These are phyloP conservation scores for Euura lappo DNA, from an alignment of 1,140 invertebrate genomes.

Conservation along the genomic window DNA sequence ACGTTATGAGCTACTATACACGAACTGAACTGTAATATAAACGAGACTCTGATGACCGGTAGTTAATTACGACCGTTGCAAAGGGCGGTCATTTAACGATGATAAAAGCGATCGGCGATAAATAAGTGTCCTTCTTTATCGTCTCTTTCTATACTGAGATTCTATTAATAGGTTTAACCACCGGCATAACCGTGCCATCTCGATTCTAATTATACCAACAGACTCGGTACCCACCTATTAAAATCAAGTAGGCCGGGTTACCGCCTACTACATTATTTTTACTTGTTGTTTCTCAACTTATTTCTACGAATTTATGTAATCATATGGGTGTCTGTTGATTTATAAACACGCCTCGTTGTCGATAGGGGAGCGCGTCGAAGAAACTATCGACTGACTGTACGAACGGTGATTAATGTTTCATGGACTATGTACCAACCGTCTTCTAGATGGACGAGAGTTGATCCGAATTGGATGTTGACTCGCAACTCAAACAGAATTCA, in stretches of 20 bases:
- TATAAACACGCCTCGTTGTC: neutral
- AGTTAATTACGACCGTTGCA: constrained; percentile 5
- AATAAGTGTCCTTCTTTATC: constrained; percentile 4
- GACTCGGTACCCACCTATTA: constrained; percentile 2
- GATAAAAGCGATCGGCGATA: constrained; percentile 11
- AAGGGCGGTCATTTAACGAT: constrained; percentile 10
- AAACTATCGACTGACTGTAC: neutral
- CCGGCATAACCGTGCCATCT: neutral
- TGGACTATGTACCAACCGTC: neutral
- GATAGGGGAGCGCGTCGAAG: neutral
- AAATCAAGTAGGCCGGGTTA: neutral
- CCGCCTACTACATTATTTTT: neutral
- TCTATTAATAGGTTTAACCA: constrained; percentile 2
- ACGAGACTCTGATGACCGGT: neutral
- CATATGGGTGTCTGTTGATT: neutral
- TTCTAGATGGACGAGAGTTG: neutral
- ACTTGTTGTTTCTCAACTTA: neutral
- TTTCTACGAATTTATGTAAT: neutral
- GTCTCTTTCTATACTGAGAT: neutral
- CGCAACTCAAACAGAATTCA: too few species aligned
- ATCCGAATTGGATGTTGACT: too few species aligned
- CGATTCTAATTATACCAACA: constrained; percentile 6
- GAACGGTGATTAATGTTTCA: neutral
- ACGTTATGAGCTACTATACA: neutral
- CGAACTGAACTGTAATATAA: constrained; percentile 2